These are phyloP conservation scores for Ctenoplectra terminalis DNA, from an alignment of 1,140 invertebrate genomes.

Conservation along the genomic window DNA sequence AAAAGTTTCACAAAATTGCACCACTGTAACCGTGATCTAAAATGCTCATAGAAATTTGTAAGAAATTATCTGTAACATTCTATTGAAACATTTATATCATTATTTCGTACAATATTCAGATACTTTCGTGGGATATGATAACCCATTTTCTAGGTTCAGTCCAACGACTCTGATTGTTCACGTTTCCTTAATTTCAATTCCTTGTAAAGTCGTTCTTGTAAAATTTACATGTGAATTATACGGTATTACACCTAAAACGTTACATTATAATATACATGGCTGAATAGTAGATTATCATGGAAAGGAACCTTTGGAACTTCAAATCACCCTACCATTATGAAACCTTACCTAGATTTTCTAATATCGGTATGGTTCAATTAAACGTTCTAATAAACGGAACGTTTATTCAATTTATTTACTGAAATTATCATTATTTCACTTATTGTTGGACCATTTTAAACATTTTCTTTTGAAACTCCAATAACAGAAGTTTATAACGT, in stretches of 20 bases:
- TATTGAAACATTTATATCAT: background rate
- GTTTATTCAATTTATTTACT: no score
- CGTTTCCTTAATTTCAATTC: background rate
- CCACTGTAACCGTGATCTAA: background rate
- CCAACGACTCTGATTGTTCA: background rate
- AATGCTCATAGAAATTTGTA: background rate
- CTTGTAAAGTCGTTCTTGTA: slow-evolving; percentile 7
- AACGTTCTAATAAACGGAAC: background rate
- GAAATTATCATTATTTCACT: no score
- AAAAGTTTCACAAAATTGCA: background rate
- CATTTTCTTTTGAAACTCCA: no score
- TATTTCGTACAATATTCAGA: background rate
- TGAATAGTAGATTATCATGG: no score
- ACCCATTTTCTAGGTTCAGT: background rate
- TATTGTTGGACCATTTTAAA: no score
- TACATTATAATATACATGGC: slow-evolving; percentile 5
- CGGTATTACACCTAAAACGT: no score
- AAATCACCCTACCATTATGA: no score
- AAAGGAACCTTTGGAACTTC: background rate
- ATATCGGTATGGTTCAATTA: background rate
- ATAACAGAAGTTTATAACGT: no score
- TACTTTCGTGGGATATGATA: background rate
- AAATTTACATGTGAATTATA: slow-evolving; percentile 16
- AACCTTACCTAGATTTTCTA: background rate
- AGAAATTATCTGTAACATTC: background rate